A percentile compares a stretch with the other conserved stretches of the same genome.
Evolutionary conservation across 2,888 invertebrate species (phyloP).

Genomic region (Eupithecia subfuscata): DNA sequence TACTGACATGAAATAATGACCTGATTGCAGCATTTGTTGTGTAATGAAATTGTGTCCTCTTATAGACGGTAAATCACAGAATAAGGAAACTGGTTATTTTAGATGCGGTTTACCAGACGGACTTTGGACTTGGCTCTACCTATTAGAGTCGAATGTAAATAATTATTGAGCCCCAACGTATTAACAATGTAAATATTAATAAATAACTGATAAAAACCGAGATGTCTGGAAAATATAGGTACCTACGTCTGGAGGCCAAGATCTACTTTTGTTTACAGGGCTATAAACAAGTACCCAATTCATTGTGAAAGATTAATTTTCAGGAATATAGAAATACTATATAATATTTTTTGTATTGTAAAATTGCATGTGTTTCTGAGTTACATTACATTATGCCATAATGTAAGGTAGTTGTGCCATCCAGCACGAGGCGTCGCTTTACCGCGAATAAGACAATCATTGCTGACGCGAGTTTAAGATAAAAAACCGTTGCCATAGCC

Average conservation of each 20-base stretch:
- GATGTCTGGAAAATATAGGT: not conserved
- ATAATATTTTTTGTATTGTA: too few species aligned
- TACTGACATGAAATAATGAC: not conserved
- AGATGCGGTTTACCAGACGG: conserved; percentile 29
- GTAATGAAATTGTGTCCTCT: conserved; percentile 10
- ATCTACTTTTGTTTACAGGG: not conserved
- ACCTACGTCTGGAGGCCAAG: not conserved
- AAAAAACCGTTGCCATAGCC: too few species aligned
- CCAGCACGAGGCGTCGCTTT: too few species aligned
- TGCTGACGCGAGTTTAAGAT: too few species aligned
- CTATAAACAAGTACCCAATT: not conserved
- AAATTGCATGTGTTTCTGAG: too few species aligned
- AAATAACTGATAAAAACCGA: not conserved
- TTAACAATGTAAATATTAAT: not conserved
- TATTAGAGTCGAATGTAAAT: not conserved
- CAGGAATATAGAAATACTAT: too few species aligned
- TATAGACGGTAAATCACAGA: not conserved
- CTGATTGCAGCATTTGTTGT: conserved; percentile 6
- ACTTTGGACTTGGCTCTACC: conserved; percentile 27
- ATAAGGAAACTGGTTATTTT: conserved; percentile 19
- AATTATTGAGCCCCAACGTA: not conserved
- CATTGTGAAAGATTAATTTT: too few species aligned
- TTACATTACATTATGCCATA: too few species aligned
- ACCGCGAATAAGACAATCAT: too few species aligned
- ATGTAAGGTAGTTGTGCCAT: too few species aligned